Conservation (phyloP, 2,888 invertebrate genomes). For the Heliconius ismenius region DNA sequence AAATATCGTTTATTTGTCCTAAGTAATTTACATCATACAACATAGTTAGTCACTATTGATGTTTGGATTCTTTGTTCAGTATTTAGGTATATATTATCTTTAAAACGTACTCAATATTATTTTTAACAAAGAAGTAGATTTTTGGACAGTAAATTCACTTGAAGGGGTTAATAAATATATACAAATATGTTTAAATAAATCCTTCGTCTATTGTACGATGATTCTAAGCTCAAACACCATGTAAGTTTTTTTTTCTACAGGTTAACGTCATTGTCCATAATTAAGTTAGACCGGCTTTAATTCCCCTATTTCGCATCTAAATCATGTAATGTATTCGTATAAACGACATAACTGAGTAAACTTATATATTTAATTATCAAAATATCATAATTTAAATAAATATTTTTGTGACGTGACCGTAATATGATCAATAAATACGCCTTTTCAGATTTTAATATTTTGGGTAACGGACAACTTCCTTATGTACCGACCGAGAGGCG, state of each 20-base stretch:
- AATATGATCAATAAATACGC: slow-evolving; percentile 8
- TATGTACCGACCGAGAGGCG: slow-evolving; percentile 84
- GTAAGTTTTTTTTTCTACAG: neutral
- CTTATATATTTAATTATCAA: neutral
- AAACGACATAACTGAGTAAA: neutral
- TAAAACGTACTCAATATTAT: no score
- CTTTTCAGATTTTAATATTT: slow-evolving; percentile 89
- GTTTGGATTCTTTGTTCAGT: neutral
- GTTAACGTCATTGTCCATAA: neutral
- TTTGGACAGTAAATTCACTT: no score
- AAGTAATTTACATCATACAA: no score
- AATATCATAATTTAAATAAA: neutral
- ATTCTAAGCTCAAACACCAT: no score
- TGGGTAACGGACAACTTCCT: slow-evolving; percentile 93
- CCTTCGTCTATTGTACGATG: no score
- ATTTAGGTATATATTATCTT: neutral
- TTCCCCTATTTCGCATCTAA: neutral
- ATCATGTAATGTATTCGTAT: neutral
- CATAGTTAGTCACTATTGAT: neutral
- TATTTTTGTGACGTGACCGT: neutral
- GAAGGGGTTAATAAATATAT: no score
- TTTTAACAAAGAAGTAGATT: no score
- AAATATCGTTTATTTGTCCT: neutral
- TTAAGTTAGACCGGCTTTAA: neutral
- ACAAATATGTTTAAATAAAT: no score